A percentile compares a stretch with the other conserved stretches of the same genome.
Conservation (phyloP, 1,140 invertebrate genomes). For the Artemia franciscana region DNA sequence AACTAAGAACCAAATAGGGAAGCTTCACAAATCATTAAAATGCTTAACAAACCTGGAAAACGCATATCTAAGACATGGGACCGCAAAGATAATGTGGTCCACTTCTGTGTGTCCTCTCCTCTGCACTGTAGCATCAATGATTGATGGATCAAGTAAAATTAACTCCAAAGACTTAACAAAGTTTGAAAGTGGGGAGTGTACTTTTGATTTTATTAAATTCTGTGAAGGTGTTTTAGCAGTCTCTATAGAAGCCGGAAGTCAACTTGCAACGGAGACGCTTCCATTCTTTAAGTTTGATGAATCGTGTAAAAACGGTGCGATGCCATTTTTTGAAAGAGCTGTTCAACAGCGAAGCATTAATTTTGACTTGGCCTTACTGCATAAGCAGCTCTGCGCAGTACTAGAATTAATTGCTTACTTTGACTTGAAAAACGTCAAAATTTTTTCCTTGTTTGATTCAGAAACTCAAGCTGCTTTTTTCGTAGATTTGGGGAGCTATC, state of each 20-base stretch:
- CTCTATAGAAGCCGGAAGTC: constrained; percentile 28
- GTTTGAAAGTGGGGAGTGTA: constrained; percentile 39
- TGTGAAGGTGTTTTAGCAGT: constrained; percentile 44
- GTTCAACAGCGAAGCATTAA: constrained; percentile 7
- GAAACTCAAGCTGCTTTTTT: constrained; percentile 24
- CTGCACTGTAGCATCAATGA: constrained; percentile 42
- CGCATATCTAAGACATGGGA: background rate
- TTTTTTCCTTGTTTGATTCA: constrained; percentile 8
- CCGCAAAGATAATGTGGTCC: constrained; percentile 44
- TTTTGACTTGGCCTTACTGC: constrained; percentile 8
- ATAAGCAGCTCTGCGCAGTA: constrained; percentile 20
- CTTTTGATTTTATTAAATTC: constrained; percentile 41
- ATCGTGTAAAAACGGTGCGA: constrained; percentile 4
- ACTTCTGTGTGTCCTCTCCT: constrained; percentile 51
- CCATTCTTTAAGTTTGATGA: constrained; percentile 7
- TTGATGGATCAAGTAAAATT: constrained; percentile 67
- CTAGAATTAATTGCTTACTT: constrained; percentile 12
- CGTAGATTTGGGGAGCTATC: constrained; percentile 21
- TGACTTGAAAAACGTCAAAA: constrained; percentile 5
- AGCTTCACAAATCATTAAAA: background rate
- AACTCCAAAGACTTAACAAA: constrained; percentile 35
- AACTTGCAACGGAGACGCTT: background rate
- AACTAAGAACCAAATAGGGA: background rate
- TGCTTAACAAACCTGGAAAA: background rate
- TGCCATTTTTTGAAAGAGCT: constrained; percentile 6